These are phyloP conservation scores for Cephalopterus ornatus DNA, from an alignment of 2,113 vertebrate genomes.

Conservation along the genomic window DNA sequence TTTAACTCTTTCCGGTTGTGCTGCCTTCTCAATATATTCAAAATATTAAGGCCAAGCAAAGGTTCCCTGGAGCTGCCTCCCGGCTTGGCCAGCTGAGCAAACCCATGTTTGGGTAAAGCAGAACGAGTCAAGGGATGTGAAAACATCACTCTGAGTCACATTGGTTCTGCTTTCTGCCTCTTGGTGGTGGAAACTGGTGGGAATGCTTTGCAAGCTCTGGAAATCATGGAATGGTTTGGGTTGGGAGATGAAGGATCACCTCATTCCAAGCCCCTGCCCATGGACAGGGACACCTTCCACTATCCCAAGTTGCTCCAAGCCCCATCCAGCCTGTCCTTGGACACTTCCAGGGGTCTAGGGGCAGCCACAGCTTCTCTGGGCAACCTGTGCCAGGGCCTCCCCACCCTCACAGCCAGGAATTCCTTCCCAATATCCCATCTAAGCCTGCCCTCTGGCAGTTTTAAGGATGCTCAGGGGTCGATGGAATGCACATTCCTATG, in stretches of 20 bases:
- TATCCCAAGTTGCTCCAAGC: rapidly evolving
- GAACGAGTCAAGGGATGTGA: neutral
- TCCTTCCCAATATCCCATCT: neutral
- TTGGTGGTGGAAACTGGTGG: neutral
- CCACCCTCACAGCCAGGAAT: rapidly evolving
- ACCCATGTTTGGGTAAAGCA: neutral
- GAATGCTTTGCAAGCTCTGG: neutral
- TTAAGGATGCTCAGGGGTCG: neutral
- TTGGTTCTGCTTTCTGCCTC: neutral
- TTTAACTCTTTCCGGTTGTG: neutral
- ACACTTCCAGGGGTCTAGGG: neutral
- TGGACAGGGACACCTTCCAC: neutral
- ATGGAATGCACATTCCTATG: rapidly evolving
- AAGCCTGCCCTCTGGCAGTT: neutral
- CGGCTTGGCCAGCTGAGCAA: neutral
- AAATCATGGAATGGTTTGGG: neutral
- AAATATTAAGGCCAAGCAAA: neutral
- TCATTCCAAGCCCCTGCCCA: neutral
- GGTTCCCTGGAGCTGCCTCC: neutral
- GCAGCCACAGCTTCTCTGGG: neutral
- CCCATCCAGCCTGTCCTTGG: rapidly evolving
- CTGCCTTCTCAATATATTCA: neutral
- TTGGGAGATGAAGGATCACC: neutral
- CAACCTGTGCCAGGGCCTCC: neutral
- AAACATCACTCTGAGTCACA: neutral